Percentiles rank a stretch among this genome's conserved stretches.
phyloP scores from a whole-genome alignment of 2,888 invertebrate genomes.

The Cerastis rubricosa region DNA sequence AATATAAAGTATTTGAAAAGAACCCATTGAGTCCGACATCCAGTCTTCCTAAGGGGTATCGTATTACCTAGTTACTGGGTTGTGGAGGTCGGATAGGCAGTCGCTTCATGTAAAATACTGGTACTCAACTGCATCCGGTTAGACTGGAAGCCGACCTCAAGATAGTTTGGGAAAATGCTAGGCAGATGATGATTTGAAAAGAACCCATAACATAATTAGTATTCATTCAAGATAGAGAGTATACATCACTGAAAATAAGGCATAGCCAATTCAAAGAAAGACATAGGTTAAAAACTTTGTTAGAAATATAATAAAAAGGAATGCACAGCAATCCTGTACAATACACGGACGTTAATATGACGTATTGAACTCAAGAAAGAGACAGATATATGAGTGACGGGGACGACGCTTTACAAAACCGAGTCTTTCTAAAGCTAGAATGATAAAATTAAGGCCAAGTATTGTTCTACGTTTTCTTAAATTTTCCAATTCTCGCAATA shows the following conservation, averaged over 20 bases:
- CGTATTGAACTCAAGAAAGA: slow-evolving; percentile 3
- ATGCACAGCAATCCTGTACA: slow-evolving; percentile 26
- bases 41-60: too few species aligned
- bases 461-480: background rate
- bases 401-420: background rate
- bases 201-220: background rate
- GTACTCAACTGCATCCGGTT: too few species aligned
- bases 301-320: slow-evolving; percentile 14
- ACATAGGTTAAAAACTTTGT: background rate
- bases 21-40: too few species aligned
- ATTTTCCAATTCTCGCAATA: slow-evolving; percentile 27
- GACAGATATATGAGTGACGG: background rate
- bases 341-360: background rate
- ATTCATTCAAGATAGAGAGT: background rate
- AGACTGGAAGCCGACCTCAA: too few species aligned
- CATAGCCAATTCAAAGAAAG: slow-evolving; percentile 1
- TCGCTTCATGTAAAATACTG: too few species aligned
- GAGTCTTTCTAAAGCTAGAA: background rate
- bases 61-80: too few species aligned
- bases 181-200: too few species aligned
- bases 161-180: too few species aligned
- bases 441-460: background rate
- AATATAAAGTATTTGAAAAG: too few species aligned
- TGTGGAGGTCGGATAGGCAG: too few species aligned
- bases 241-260: slow-evolving; percentile 39